Conservation (phyloP, 2,113 vertebrate species). For the Megaleporinus macrocephalus region DNA sequence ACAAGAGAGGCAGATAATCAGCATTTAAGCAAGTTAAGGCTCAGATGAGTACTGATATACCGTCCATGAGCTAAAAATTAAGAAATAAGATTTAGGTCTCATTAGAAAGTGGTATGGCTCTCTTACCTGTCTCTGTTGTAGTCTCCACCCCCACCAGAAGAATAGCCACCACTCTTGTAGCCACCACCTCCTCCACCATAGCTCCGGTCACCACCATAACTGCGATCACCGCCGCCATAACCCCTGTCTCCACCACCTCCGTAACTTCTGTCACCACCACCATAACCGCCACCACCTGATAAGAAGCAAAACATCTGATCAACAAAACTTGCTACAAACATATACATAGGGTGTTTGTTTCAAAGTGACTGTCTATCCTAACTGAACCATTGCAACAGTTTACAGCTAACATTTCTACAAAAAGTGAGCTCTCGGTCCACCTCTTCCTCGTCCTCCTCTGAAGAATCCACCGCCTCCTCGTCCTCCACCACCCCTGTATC, state of each 20-base stretch:
- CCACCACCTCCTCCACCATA: conserved; percentile 70
- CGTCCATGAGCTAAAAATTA: neutral
- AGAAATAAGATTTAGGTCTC: neutral
- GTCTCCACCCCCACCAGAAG: conserved; percentile 48
- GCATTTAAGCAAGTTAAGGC: too few relatives aligned
- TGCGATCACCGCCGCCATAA: conserved; percentile 46
- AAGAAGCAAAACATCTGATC: neutral
- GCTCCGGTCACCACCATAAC: conserved; percentile 54
- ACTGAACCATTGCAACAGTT: too few relatives aligned
- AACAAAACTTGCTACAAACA: neutral
- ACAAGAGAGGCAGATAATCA: neutral
- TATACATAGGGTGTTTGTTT: neutral
- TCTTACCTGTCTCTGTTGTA: conserved; percentile 61
- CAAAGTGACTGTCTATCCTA: too few relatives aligned
- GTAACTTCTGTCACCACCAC: conserved; percentile 75
- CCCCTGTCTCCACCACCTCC: conserved; percentile 34
- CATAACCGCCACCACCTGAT: conserved; percentile 67
- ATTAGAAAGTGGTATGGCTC: too few relatives aligned
- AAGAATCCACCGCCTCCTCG: conserved; percentile 79
- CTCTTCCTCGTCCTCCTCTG: conserved; percentile 84
- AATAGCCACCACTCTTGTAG: conserved; percentile 67
- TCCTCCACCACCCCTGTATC: conserved; percentile 75
- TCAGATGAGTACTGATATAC: neutral
- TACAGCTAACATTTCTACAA: neutral
- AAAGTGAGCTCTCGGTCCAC: conserved; percentile 83